These are phyloP conservation scores for Hydrozoanthus gracilis DNA, from an alignment of 92 coral and sea anemone species.

Conservation along the genomic window DNA sequence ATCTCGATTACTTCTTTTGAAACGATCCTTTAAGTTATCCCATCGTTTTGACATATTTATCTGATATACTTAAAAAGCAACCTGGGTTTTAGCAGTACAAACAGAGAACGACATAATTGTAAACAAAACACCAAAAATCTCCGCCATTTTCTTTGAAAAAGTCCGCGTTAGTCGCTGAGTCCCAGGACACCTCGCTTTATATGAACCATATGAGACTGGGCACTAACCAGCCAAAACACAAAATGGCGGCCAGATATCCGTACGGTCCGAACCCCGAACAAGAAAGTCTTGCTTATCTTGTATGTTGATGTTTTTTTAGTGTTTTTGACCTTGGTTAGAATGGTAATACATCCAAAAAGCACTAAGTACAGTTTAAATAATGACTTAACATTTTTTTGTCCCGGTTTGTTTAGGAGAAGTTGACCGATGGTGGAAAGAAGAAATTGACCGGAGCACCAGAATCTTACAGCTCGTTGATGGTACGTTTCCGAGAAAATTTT, in stretches of 20 bases:
- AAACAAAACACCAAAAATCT: conserved; percentile 32
- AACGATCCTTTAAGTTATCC: conserved; percentile 75
- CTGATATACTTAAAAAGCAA: background rate
- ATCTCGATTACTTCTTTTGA: conserved; percentile 74
- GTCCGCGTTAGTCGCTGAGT: background rate
- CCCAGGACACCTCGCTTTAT: background rate
- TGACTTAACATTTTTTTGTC: background rate
- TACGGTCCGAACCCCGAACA: conserved; percentile 78
- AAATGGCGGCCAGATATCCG: conserved; percentile 76
- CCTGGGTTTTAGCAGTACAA: background rate
- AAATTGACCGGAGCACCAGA: conserved; percentile 69
- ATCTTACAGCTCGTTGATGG: conserved; percentile 65
- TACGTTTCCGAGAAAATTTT: conserved; percentile 34
- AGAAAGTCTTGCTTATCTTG: conserved; percentile 80
- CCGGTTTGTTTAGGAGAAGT: conserved; percentile 47
- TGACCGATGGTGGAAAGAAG: conserved; percentile 53
- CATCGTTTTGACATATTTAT: conserved; percentile 76
- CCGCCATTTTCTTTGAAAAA: conserved; percentile 43
- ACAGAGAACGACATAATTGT: background rate
- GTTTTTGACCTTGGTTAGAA: conserved; percentile 28
- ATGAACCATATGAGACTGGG: background rate
- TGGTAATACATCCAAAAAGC: background rate
- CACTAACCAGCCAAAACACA: background rate
- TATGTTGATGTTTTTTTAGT: conserved; percentile 12
- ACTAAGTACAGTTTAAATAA: background rate